Conservation (phyloP, 1,140 invertebrate genomes). For the Euura lappo region DNA sequence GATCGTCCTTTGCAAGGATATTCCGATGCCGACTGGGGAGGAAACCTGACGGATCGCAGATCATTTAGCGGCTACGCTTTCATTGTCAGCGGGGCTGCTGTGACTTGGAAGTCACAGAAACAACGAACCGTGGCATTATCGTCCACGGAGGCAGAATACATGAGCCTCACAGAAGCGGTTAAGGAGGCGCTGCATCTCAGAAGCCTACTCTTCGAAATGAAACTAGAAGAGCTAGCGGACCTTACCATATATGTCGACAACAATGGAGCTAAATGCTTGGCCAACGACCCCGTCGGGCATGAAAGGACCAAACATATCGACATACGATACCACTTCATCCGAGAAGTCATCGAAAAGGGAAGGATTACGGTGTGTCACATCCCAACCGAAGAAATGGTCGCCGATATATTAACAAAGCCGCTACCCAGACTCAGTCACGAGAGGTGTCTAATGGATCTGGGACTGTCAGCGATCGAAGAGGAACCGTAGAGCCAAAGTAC, state of each 20-base stretch:
- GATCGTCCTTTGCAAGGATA: slow-evolving; percentile 32
- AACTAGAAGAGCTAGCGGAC: no score
- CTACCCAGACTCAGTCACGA: slow-evolving; percentile 11
- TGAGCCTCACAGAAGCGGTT: no score
- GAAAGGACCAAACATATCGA: slow-evolving; percentile 39
- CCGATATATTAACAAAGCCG: slow-evolving; percentile 31
- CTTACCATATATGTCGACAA: slow-evolving; percentile 40
- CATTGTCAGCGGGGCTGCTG: no score
- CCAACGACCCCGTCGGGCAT: slow-evolving; percentile 43
- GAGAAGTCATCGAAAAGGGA: no score
- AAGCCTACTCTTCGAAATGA: no score
- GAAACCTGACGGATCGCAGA: slow-evolving; percentile 28
- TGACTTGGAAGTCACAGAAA: no score
- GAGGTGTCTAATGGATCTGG: slow-evolving; percentile 8
- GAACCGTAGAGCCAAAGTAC: no score
- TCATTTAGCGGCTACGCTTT: slow-evolving; percentile 35
- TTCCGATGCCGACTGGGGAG: slow-evolving; percentile 39
- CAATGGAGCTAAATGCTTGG: slow-evolving; percentile 45
- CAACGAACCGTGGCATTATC: no score
- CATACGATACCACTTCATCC: slow-evolving; percentile 33
- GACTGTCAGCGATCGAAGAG: no score
- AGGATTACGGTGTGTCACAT: no score
- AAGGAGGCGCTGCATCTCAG: no score
- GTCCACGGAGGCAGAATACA: no score
- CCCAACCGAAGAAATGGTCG: slow-evolving; percentile 30